Percentiles rank a stretch among this genome's conserved stretches.
Evolutionary conservation across 2,888 invertebrate genomes (phyloP).

Genomic region (Bombylius discolor): DNA sequence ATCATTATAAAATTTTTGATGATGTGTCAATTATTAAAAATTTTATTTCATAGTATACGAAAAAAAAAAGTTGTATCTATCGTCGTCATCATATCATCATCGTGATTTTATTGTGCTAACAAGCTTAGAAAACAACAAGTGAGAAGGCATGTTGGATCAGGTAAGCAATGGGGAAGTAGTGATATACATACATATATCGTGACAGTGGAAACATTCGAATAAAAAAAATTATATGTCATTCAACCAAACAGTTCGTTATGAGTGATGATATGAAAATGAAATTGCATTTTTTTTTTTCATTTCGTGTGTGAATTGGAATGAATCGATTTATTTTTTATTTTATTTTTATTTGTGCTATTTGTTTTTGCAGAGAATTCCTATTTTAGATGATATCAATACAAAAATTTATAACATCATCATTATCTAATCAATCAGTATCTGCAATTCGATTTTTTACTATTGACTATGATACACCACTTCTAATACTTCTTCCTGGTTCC

Average conservation of each 20-base stretch:
- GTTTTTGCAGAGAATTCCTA: conserved; percentile 29
- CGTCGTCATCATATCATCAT: conserved; percentile 22
- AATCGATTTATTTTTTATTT: no score
- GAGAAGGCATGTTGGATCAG: conserved; percentile 63
- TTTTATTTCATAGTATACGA: conserved; percentile 26
- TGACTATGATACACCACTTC: conserved; percentile 25
- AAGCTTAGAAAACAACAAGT: conserved; percentile 38
- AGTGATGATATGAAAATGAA: no score
- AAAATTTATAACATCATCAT: conserved; percentile 29
- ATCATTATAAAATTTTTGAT: conserved; percentile 25
- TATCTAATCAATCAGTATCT: conserved; percentile 21
- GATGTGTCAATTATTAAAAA: conserved; percentile 32
- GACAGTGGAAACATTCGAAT: no score
- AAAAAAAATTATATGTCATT: no score
- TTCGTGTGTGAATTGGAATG: no score
- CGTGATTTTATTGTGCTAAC: conserved; percentile 33
- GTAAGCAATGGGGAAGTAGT: conserved; percentile 40
- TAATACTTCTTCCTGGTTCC: conserved; percentile 14
- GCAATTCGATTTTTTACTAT: conserved; percentile 34
- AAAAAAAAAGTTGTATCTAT: conserved; percentile 28
- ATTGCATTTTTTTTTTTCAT: no score
- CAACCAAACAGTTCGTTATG: no score
- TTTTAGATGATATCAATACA: conserved; percentile 26
- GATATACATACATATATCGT: no score
- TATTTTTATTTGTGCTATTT: neutral